Conservation (phyloP, 1,140 invertebrate species). For the Diachasmimorpha longicaudata region DNA sequence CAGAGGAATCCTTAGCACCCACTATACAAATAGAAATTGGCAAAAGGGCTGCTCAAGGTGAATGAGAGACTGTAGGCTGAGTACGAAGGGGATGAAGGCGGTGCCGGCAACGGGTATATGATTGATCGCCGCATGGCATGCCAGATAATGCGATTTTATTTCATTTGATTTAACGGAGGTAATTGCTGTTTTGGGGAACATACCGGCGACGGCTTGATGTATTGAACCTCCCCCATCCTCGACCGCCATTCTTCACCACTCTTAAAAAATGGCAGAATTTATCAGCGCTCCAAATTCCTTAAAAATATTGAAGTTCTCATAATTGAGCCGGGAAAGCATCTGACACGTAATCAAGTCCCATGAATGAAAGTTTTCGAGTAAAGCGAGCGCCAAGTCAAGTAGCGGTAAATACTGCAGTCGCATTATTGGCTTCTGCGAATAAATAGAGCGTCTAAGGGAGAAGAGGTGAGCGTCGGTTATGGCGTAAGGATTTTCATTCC, state of each 20-base stretch:
- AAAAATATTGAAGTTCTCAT: neutral
- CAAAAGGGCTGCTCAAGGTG: conserved; percentile 3
- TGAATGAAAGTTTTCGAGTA: conserved; percentile 2
- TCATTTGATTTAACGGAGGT: conserved; percentile 61
- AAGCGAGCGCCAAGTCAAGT: neutral
- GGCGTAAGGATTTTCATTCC: conserved; percentile 20
- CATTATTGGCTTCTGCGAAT: conserved; percentile 28
- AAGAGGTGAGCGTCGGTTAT: neutral
- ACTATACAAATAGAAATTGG: neutral
- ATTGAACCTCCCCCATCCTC: conserved; percentile 44
- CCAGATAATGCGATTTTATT: conserved; percentile 64
- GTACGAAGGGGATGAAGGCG: conserved; percentile 20
- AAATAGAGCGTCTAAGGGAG: conserved; percentile 20
- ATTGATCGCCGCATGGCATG: conserved; percentile 61
- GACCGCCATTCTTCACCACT: neutral
- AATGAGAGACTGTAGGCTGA: conserved; percentile 5
- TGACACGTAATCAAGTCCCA: conserved; percentile 15
- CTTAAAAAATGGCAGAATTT: conserved; percentile 2
- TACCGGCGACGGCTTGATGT: conserved; percentile 53
- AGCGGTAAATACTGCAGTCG: conserved; percentile 6
- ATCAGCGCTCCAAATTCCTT: neutral
- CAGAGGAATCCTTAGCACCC: neutral
- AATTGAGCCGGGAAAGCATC: neutral
- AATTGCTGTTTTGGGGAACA: conserved; percentile 62
- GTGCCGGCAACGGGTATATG: conserved; percentile 54